Evolutionary conservation across 2,888 invertebrate species (phyloP).

Genomic region (Catocala nupta): DNA sequence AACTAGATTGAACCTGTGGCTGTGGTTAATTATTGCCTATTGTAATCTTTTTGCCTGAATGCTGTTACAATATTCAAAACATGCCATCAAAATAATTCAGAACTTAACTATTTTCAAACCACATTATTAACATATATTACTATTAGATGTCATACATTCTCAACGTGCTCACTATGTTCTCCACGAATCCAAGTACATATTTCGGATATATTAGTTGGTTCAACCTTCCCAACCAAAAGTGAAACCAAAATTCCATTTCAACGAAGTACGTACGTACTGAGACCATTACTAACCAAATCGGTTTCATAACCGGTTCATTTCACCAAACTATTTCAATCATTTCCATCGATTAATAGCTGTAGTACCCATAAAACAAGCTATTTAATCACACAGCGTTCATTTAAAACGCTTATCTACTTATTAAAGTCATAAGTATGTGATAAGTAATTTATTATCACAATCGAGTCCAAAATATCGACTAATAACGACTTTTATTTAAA

Average conservation of each 20-base stretch:
- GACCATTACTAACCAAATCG: constrained; percentile 24
- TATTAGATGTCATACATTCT: too few species aligned
- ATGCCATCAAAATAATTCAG: too few species aligned
- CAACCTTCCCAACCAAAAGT: constrained; percentile 14
- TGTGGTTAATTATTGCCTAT: too few species aligned
- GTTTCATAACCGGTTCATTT: constrained; percentile 27
- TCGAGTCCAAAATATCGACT: not conserved
- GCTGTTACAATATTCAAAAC: too few species aligned
- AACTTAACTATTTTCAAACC: too few species aligned
- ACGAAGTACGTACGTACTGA: constrained; percentile 10
- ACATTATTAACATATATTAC: too few species aligned
- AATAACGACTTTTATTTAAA: too few species aligned
- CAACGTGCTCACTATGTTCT: too few species aligned
- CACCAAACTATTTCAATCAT: constrained; percentile 26
- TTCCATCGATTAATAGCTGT: constrained; percentile 17
- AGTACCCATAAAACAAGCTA: constrained; percentile 18
- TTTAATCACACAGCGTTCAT: constrained; percentile 16
- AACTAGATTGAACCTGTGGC: too few species aligned
- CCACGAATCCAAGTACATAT: not conserved
- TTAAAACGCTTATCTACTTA: constrained; percentile 9
- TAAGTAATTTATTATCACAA: constrained; percentile 15
- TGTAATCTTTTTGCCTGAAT: too few species aligned
- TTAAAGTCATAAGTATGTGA: constrained; percentile 9
- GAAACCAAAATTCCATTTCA: constrained; percentile 27
- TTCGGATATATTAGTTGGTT: not conserved